Percentiles rank a stretch among this genome's conserved stretches.
Evolutionary conservation across 2,888 invertebrate species (phyloP).

Genomic region (Falcaria lacertinaria): DNA sequence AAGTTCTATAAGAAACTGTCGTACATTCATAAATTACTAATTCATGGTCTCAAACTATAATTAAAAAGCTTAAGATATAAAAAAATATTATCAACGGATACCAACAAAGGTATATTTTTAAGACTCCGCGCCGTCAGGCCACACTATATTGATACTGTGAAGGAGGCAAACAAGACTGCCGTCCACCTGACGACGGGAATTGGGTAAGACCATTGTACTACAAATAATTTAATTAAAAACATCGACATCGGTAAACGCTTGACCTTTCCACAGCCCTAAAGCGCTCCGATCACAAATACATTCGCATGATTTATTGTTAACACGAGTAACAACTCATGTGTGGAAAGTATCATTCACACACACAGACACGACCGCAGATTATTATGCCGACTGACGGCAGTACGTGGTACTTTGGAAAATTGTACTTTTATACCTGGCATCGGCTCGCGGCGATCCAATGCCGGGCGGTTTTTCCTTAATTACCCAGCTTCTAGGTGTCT

Average conservation of each 20-base stretch:
- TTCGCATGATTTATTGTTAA: slow-evolving; percentile 76
- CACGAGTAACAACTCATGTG: slow-evolving; percentile 67
- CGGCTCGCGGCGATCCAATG: neutral
- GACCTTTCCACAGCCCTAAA: slow-evolving; percentile 13
- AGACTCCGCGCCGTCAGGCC: too few relatives aligned
- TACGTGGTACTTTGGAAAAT: slow-evolving; percentile 48
- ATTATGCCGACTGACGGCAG: slow-evolving; percentile 36
- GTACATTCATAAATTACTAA: too few relatives aligned
- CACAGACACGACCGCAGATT: slow-evolving; percentile 17
- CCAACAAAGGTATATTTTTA: too few relatives aligned
- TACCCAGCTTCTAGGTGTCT: neutral
- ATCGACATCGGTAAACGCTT: slow-evolving; percentile 18
- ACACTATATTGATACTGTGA: too few relatives aligned
- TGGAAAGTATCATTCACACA: slow-evolving; percentile 55
- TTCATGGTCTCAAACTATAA: too few relatives aligned
- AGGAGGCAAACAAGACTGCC: too few relatives aligned
- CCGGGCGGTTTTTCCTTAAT: slow-evolving; percentile 1
- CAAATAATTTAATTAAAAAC: neutral
- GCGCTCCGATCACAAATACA: slow-evolving; percentile 70
- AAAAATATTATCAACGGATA: too few relatives aligned
- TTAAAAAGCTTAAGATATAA: too few relatives aligned
- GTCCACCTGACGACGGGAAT: too few relatives aligned
- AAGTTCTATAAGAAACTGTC: too few relatives aligned
- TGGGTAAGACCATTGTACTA: too few relatives aligned
- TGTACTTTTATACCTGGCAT: slow-evolving; percentile 24